Percentiles rank a stretch among this genome's conserved stretches.
Conservation (phyloP, 2,113 vertebrate species). For the Osmerus eperlanus region DNA sequence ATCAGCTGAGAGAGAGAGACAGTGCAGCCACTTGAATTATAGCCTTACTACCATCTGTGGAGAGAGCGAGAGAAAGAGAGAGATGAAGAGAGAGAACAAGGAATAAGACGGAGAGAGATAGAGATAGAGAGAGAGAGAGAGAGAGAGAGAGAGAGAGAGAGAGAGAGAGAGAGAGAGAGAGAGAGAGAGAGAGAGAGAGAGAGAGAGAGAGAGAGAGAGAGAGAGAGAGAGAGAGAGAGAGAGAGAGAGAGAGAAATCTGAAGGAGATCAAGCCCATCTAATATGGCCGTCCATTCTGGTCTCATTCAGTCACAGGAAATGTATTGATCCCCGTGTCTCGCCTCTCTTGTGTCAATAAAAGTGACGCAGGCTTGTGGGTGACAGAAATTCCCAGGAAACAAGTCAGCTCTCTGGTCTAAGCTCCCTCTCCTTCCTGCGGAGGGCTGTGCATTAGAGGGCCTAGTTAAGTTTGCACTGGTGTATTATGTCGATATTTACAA, state of each 20-base stretch:
- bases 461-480: too few species aligned
- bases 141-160: slow-evolving; percentile 3
- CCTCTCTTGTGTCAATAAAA: not conserved
- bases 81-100: not conserved
- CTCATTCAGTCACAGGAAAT: not conserved
- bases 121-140: not conserved
- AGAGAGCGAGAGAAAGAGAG: not conserved
- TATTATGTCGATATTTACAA: too few species aligned
- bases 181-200: not conserved
- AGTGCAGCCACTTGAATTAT: slow-evolving; percentile 18
- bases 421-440: too few species aligned
- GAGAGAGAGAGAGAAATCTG: not conserved
- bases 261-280: not conserved
- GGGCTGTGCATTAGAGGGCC: too few species aligned
- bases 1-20: slow-evolving; percentile 8
- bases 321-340: not conserved
- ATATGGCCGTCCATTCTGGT: not conserved
- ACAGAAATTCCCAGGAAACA: too few species aligned
- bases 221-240: not conserved
- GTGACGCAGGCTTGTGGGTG: not conserved
- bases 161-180: not conserved
- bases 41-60: slow-evolving; percentile 18
- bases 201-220: not conserved
- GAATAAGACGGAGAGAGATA: not conserved
- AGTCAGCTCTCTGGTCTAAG: too few species aligned